Conservation (phyloP, 37 sponge, comb jelly and placozoan genomes). For the Chondrosia reniformis region DNA sequence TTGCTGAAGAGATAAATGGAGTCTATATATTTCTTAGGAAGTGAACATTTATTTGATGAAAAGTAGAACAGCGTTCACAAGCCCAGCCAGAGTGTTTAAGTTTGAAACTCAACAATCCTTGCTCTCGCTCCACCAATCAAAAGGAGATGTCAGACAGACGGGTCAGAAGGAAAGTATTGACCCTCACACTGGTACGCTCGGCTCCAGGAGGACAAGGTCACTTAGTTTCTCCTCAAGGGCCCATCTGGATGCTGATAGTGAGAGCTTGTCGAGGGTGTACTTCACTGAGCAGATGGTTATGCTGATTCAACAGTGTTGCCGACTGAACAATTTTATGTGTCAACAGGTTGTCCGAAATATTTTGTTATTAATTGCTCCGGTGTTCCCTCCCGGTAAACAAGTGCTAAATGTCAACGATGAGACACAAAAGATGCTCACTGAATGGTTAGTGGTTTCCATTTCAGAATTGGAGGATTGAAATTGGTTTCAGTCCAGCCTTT, state of each 20-base stretch:
- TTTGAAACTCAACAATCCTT: background rate
- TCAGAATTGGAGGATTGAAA: background rate
- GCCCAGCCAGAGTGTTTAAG: slow-evolving; percentile 3
- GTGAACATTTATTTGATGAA: background rate
- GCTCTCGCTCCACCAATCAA: slow-evolving; percentile 4
- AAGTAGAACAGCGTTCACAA: background rate
- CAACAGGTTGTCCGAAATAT: background rate
- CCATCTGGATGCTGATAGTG: background rate
- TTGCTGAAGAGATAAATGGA: no score
- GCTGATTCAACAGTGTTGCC: slow-evolving; percentile 21
- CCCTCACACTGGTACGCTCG: slow-evolving; percentile 18
- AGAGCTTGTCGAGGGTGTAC: background rate
- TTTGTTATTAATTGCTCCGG: background rate
- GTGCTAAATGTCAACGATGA: background rate
- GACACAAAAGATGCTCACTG: background rate
- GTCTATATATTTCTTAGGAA: background rate
- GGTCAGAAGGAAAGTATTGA: background rate
- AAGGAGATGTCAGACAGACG: no score
- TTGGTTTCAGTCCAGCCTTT: background rate
- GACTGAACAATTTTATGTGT: background rate
- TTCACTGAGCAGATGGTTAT: slow-evolving; percentile 1
- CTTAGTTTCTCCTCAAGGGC: slow-evolving; percentile 11
- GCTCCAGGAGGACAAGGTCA: slow-evolving; percentile 1
- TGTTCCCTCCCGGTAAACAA: background rate
- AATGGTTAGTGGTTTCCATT: background rate